Base-by-base conservation (phyloP, 2,113 vertebrate species). In the Macaca mulatta region DNA sequence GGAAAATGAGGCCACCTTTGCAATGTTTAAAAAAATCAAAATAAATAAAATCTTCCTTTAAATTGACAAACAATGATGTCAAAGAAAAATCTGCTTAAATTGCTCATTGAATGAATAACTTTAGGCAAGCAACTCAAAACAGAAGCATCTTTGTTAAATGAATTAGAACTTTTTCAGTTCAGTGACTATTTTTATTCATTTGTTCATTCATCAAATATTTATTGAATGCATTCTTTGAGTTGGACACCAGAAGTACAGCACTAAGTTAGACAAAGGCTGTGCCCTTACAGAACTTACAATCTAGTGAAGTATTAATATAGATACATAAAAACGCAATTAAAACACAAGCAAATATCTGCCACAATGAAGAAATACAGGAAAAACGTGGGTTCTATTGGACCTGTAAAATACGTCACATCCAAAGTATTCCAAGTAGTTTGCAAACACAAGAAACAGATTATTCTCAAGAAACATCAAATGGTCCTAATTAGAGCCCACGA, bases 131-230 rank as follows among this genome's bases (percentile, higher is more conserved):
- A 93, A 94, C 14, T 11, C 30, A 20, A 77, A 90, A 90, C 16
- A 93, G 23, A 32, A 96, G 72, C 12, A 94, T 43, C 57, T 95
- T 40, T 88, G 11, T 96, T 84, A 93, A 94, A 80, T 35, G 43
- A 89, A 64, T 77, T 20, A 88, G 30, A 69, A 43, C 14, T 77
- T 78, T 74, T 78, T 74, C 45, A 78, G 64, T 80, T 91, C 27
- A 93, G n/a, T 91, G 27, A 86, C 20, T 89, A 61, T 72, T 78
- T 86, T 85, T 78, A 91, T 82, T 90, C 22, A 85, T 32, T 77
- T 52, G 6, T 48, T 75, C 52, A 61, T 43, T 85, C 64, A 80
- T 48, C 77, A 97, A 89, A 57, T 70, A 96, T 64, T 75, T 96
- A 92, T 0, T 45, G 30, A 84, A 74, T 89, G 35, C 23, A 45